Conservation (phyloP, 2,113 vertebrate genomes). For the Zeus faber region DNA sequence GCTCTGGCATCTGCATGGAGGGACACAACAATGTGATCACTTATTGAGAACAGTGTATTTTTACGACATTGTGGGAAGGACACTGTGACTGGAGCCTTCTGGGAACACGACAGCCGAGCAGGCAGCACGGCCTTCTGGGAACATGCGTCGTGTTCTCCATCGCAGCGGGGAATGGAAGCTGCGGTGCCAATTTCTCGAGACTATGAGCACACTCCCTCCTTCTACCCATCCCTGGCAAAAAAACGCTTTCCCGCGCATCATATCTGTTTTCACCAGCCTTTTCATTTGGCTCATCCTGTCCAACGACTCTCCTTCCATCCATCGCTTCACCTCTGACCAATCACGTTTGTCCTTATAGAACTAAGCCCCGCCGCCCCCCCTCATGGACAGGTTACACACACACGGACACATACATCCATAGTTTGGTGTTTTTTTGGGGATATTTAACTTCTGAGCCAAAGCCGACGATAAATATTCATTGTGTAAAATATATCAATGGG, state of each 20-base stretch:
- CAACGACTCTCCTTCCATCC: too few species aligned
- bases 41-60: conserved; percentile 21
- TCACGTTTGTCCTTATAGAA: too few species aligned
- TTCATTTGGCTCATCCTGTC: too few species aligned
- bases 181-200: conserved; percentile 28
- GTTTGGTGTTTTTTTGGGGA: too few species aligned
- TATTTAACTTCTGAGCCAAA: too few species aligned
- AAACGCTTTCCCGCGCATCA: conserved; percentile 5
- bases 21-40: conserved; percentile 9
- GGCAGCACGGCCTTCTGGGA: conserved; percentile 50
- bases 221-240: conserved; percentile 12
- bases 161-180: conserved; percentile 39
- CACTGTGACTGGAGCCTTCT: conserved; percentile 33
- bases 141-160: conserved; percentile 32
- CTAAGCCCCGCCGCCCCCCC: too few species aligned
- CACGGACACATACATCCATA: too few species aligned
- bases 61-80: conserved; percentile 36
- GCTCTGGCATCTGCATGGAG: conserved; percentile 2
- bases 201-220: conserved; percentile 29
- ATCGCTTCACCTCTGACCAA: too few species aligned
- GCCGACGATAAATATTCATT: too few species aligned
- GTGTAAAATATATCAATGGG: too few species aligned
- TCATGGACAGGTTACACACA: too few species aligned
- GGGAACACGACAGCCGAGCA: conserved; percentile 41
- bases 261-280: neutral